Evolutionary conservation across 2,888 invertebrate species (phyloP), one percentile per base, ranked within the genome.

Genomic region (Teleiodes luculella): DNA sequence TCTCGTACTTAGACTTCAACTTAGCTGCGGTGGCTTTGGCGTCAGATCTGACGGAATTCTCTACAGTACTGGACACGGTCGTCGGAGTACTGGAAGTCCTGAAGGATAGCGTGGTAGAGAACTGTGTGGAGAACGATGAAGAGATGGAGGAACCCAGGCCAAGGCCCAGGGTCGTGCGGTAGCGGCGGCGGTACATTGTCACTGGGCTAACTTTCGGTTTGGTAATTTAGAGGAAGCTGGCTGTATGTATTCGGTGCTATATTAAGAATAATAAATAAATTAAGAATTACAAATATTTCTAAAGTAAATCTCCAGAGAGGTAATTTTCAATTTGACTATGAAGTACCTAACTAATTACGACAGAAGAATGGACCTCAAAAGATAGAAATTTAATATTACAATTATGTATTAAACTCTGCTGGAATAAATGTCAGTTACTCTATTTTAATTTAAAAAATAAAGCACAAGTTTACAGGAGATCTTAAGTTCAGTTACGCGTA

Each of bases 1-100:
- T 43, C n/a, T 88, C 88, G 67, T 89, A 88, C 77, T 88, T 28
- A 88, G 88, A 77, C 68, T 89, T 88, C 60, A 88, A 76, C 60
- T 88, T 89, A 48, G 89, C 43, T 7, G 63, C 89, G n/a, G 87
- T 88, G 55, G 89, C 88, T 20, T 80, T 77, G 48, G 89, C 89
- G 58, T 89, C 88, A 2, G 87, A 87, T 52, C 88, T 66, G 54
- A 89, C 87, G 0, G 82, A 76, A 41, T 86, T 85, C 18, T 73
- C 72, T 4, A 69, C 69, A 47, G 62, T 18, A 18, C 39, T 41
- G 20, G 39, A 11, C 1, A 41, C 39, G 8, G 39, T 41, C 66
- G 60, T 31, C 35, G 78, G 73, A 6, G 79, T 75, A 1, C 80
- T 75, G 7, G 80, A 78, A 4, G 82, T 80, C 43, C 87, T 77